Conservation (phyloP, 1,140 invertebrate genomes). For the Drosophila carrolli region DNA sequence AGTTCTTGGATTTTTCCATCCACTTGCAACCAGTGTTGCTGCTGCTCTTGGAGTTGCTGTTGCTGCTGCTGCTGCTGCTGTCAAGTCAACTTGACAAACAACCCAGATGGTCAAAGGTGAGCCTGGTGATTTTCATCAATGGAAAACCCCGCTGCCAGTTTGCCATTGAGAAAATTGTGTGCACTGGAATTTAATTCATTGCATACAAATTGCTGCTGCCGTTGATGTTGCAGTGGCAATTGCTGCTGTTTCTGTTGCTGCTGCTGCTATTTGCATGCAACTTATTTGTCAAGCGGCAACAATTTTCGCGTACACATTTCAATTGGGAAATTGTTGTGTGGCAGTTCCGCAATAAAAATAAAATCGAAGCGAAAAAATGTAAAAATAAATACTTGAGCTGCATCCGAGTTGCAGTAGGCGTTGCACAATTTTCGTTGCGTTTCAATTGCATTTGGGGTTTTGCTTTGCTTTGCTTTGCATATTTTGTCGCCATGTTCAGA, state of each 20-base stretch:
- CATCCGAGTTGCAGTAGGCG: conserved; percentile 60
- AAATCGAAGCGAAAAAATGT: conserved; percentile 23
- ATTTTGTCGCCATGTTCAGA: conserved; percentile 73
- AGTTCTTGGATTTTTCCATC: background rate
- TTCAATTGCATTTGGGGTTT: conserved; percentile 69
- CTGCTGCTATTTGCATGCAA: conserved; percentile 72
- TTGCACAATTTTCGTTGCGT: conserved; percentile 73
- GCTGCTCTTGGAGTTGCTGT: conserved; percentile 2
- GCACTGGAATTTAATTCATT: conserved; percentile 76
- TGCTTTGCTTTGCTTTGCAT: conserved; percentile 45
- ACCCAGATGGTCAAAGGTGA: conserved; percentile 67
- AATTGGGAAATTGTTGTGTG: conserved; percentile 78
- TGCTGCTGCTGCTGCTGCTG: conserved; percentile 30
- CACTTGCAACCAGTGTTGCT: conserved; percentile 28
- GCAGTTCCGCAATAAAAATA: conserved; percentile 61
- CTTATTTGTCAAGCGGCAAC: conserved; percentile 74
- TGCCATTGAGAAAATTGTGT: conserved; percentile 70
- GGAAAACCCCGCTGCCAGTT: conserved; percentile 42
- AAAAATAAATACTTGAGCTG: conserved; percentile 38
- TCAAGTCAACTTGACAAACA: conserved; percentile 70
- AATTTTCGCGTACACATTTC: conserved; percentile 78
- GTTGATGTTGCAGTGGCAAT: conserved; percentile 33
- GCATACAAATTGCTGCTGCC: conserved; percentile 66
- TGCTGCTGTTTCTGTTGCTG: conserved; percentile 35
- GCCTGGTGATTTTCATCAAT: conserved; percentile 66